Evolutionary conservation across 2,888 invertebrate species (phyloP).

Genomic region (Ellobium chinense): DNA sequence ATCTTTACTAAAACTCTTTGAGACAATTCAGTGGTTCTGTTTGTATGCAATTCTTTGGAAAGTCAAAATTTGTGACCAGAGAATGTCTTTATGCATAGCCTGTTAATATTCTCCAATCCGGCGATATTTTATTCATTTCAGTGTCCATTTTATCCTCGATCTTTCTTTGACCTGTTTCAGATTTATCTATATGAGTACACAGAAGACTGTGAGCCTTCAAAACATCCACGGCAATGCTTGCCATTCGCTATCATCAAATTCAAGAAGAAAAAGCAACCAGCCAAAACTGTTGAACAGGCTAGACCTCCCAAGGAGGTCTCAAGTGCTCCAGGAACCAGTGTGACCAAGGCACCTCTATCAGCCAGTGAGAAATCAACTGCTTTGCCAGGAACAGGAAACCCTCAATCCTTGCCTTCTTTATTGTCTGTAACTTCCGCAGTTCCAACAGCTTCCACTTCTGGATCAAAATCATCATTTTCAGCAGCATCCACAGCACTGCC

Average conservation of each 20-base stretch:
- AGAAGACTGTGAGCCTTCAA: constrained; percentile 66
- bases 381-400: neutral
- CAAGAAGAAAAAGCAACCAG: neutral
- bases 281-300: neutral
- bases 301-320: neutral
- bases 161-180: constrained; percentile 53
- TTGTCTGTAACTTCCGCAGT: too few species aligned
- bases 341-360: neutral
- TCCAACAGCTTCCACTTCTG: too few species aligned
- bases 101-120: neutral
- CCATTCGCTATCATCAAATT: constrained; percentile 63
- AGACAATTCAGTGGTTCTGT: too few species aligned
- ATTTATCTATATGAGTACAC: constrained; percentile 71
- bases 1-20: too few species aligned
- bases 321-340: neutral
- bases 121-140: too few species aligned
- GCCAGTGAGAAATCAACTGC: neutral
- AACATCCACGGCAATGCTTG: constrained; percentile 66
- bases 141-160: neutral
- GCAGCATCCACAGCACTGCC: too few species aligned
- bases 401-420: neutral
- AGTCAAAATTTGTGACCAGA: too few species aligned
- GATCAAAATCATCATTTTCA: too few species aligned
- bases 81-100: neutral
- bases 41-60: too few species aligned